phyloP scores from a whole-genome alignment of 2,113 vertebrate species.

The Noctilio leporinus region DNA sequence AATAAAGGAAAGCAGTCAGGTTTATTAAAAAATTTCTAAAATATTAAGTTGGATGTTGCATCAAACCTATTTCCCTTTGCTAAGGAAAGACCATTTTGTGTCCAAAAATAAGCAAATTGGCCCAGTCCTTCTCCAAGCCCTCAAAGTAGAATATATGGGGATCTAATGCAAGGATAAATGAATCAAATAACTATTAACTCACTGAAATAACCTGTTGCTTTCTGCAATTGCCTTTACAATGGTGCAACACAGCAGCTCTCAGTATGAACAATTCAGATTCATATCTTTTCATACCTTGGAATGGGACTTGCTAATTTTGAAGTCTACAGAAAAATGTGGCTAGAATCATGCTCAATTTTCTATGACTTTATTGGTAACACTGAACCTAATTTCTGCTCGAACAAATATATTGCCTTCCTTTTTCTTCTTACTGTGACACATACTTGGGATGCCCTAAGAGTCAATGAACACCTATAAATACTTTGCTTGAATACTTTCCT shows the following conservation, averaged over 20 bases:
- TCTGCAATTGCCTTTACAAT: background rate
- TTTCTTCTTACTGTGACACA: background rate
- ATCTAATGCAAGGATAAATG: background rate
- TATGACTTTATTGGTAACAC: background rate
- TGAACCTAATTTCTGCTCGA: background rate
- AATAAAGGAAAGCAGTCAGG: background rate
- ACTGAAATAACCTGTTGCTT: background rate
- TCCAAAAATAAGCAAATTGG: background rate
- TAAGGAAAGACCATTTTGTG: background rate
- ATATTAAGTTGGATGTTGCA: background rate
- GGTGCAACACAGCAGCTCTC: background rate
- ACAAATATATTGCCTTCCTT: background rate
- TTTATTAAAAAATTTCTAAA: slow-evolving; percentile 13
- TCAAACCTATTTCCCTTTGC: background rate
- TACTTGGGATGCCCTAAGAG: background rate
- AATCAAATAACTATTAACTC: background rate
- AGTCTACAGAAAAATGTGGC: background rate
- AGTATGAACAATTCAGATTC: slow-evolving; percentile 2
- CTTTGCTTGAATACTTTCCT: background rate
- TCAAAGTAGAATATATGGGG: background rate
- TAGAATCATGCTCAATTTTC: background rate
- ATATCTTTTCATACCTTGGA: background rate
- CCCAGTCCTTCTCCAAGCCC: background rate
- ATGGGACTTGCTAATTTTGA: background rate
- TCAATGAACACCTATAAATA: background rate